Evolutionary conservation across 1,140 invertebrate species (phyloP), one percentile per base, ranked within the genome.

Genomic region (Drosophila lacteicornis): DNA sequence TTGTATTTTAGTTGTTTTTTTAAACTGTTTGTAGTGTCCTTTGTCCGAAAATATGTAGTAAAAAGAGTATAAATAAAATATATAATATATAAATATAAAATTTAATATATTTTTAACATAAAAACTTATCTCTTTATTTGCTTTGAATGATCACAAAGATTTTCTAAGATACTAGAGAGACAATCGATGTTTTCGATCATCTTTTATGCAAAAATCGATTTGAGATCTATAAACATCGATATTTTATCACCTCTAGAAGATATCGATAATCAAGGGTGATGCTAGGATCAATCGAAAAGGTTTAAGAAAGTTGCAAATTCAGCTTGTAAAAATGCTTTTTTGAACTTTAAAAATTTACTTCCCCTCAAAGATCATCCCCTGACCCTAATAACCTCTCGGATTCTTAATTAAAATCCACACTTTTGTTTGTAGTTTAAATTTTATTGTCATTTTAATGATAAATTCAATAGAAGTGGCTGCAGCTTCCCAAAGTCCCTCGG

Each of bases 361-460:
- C 11, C n/a, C 3, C 2, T 5, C 0, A 7, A 12, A 12, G 4
- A 51, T 0, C 9, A 51, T 51, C 17, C n/a, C 9, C 11, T 17
- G 7, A 50, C 4, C 25, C 1, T 9, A 0, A n/a, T 7, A 33
- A 12, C 9, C n/a, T 9, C 33, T 33, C 1, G 0, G 2, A 1
- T 30, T 17, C 9, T 0, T 17, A n/a, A 50, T 4, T 12, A 6
- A 17, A 51, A 33, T 17, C 3, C 49, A 33, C 15, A 12, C 1
- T 19, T 19, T 49, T 5, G 0, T 17, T 42, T n/a, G 4, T 58
- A 19, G 3, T 70, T 57, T 27, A 49, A 33, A 58, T 69, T 57
- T 71, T 69, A 71, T 71, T 71, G 65, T 8, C 36, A 57, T 36
- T 58, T 71, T 36, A 36, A 33, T 69, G 11, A 42, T 40, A 25